These are phyloP conservation scores for Agrotis clavis DNA, from an alignment of 2,888 invertebrate species.

Conservation along the genomic window DNA sequence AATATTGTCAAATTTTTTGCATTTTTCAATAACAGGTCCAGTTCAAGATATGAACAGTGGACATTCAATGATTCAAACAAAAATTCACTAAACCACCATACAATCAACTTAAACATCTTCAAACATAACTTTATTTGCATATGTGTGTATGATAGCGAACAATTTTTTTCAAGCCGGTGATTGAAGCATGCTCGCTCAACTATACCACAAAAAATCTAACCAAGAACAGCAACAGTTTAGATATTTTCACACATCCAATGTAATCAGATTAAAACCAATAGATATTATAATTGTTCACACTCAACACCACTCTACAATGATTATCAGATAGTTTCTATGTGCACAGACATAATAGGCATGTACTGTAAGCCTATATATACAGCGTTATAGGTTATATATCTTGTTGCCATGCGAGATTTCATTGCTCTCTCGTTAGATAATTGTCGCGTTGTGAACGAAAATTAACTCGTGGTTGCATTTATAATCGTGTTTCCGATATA, in stretches of 20 bases:
- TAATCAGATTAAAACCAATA: constrained; percentile 68
- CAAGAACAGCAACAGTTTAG: constrained; percentile 23
- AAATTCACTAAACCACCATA: constrained; percentile 18
- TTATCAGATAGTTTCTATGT: constrained; percentile 81
- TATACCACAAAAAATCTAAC: constrained; percentile 32
- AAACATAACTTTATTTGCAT: constrained; percentile 33
- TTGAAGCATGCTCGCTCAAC: constrained; percentile 6
- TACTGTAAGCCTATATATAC: constrained; percentile 75
- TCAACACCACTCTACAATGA: constrained; percentile 74
- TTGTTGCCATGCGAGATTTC: constrained; percentile 87
- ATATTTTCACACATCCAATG: constrained; percentile 50
- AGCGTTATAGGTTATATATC: constrained; percentile 84
- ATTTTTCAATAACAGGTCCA: background rate
- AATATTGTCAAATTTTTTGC: background rate
- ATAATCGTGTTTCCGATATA: constrained; percentile 57
- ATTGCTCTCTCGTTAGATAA: constrained; percentile 69
- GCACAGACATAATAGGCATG: constrained; percentile 71
- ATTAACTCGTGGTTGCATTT: constrained; percentile 54
- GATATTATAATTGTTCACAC: constrained; percentile 71
- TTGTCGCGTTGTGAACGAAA: constrained; percentile 61
- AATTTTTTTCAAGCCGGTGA: constrained; percentile 33
- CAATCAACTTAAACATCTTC: constrained; percentile 27
- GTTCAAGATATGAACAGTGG: background rate
- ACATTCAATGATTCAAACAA: constrained; percentile 29
- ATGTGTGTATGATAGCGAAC: constrained; percentile 17